These are phyloP conservation scores for Eurois occulta DNA, from an alignment of 2,888 invertebrate species.

Conservation along the genomic window DNA sequence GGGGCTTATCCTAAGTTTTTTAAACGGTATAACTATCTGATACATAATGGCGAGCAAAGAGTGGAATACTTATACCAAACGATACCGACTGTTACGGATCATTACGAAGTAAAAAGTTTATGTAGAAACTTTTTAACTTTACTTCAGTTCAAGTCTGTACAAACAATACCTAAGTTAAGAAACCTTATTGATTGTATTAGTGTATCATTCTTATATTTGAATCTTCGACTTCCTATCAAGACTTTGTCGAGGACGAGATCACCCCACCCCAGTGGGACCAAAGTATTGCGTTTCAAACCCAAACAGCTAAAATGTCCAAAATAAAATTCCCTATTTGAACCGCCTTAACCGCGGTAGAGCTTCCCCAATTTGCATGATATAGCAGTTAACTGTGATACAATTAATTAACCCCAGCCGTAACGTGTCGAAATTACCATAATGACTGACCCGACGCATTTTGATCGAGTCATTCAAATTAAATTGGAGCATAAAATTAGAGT, in stretches of 20 bases:
- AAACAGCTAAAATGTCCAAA: neutral
- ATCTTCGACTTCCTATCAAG: neutral
- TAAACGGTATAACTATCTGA: neutral
- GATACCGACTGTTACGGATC: neutral
- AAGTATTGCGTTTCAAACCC: neutral
- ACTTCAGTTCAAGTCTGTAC: neutral
- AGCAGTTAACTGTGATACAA: conserved; percentile 16
- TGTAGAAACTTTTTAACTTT: neutral
- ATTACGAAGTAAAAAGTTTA: neutral
- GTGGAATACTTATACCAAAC: neutral
- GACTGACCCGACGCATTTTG: conserved; percentile 39
- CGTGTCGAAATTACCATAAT: conserved; percentile 40
- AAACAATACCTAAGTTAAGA: neutral
- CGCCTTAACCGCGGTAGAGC: neutral
- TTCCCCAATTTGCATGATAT: conserved; percentile 23
- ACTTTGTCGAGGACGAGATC: no score
- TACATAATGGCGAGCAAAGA: neutral
- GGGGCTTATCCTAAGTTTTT: neutral
- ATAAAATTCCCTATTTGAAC: neutral
- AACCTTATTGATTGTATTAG: neutral
- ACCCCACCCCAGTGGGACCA: neutral
- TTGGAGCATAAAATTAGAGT: conserved; percentile 24
- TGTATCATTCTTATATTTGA: no score
- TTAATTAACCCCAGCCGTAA: conserved; percentile 22
- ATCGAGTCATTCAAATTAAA: conserved; percentile 48